Conservation (phyloP, 2,888 invertebrate species). For the Xiphydria camelus region DNA sequence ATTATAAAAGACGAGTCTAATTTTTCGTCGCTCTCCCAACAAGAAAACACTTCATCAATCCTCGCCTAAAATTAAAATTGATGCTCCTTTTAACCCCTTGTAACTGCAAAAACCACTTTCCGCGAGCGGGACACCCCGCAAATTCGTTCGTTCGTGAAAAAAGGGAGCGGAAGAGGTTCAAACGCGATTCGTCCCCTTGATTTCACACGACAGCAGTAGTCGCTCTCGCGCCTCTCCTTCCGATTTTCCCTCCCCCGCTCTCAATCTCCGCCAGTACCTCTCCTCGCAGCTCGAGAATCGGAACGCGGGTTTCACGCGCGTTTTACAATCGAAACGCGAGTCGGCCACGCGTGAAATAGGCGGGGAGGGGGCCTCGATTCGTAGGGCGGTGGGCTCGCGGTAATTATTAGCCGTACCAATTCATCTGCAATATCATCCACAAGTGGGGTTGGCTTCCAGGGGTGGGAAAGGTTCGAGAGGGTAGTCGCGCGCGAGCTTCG, state of each 20-base stretch:
- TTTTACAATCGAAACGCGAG: slow-evolving; percentile 37
- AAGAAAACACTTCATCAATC: no score
- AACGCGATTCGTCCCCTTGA: slow-evolving; percentile 33
- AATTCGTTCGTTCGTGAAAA: slow-evolving; percentile 14
- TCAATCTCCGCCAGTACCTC: no score
- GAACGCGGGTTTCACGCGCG: slow-evolving; percentile 9
- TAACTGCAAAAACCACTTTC: no score
- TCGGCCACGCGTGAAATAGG: slow-evolving; percentile 51
- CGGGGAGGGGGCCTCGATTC: slow-evolving; percentile 18
- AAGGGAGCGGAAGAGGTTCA: slow-evolving; percentile 25
- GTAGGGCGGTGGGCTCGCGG: no score
- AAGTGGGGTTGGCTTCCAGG: slow-evolving; percentile 4
- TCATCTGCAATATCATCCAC: slow-evolving; percentile 17
- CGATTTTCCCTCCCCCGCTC: no score
- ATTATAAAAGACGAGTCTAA: no score
- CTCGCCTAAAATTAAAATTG: no score
- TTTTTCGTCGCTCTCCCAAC: no score
- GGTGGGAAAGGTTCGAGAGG: not conserved
- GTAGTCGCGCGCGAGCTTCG: no score
- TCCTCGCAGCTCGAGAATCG: no score
- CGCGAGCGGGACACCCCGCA: no score
- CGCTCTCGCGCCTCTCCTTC: not conserved
- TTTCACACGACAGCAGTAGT: slow-evolving; percentile 25
- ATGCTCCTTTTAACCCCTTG: no score
- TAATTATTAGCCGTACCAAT: slow-evolving; percentile 53